phyloP scores from a whole-genome alignment of 2,888 invertebrate genomes.

The Ceramica pisi region DNA sequence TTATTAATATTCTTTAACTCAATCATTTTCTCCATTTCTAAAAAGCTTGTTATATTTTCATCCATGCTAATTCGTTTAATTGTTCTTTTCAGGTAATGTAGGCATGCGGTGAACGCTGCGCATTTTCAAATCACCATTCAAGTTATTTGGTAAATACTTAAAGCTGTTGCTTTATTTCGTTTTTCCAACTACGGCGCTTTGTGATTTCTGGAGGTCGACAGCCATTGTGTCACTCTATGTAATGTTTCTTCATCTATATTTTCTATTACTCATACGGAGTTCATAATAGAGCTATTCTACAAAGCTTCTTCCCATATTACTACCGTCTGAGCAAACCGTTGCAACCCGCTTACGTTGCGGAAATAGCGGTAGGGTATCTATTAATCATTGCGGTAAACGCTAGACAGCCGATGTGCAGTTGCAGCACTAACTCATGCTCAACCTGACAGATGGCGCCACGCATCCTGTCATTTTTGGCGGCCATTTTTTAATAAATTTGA shows the following conservation, averaged over 20 bases:
- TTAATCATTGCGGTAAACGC: constrained; percentile 44
- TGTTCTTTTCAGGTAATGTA: not conserved
- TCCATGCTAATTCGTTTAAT: not conserved
- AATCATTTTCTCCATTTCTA: not conserved
- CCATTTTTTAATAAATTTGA: not conserved
- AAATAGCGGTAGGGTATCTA: constrained; percentile 14
- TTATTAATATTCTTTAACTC: too few relatives aligned
- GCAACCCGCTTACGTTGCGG: not conserved
- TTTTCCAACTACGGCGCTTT: too few relatives aligned
- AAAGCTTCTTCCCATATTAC: not conserved
- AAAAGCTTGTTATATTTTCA: too few relatives aligned
- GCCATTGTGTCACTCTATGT: too few relatives aligned
- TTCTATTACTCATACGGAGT: too few relatives aligned
- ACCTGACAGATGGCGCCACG: constrained; percentile 34
- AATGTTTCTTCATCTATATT: too few relatives aligned
- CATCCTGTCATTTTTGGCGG: constrained; percentile 9
- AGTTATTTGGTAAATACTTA: not conserved
- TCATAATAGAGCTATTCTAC: not conserved
- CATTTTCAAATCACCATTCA: not conserved
- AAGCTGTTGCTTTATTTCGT: too few relatives aligned
- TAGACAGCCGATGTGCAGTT: constrained; percentile 36
- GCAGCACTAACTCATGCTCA: constrained; percentile 28
- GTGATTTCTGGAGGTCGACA: too few relatives aligned
- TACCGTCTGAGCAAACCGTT: not conserved
- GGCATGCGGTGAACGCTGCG: too few relatives aligned